phyloP scores from a whole-genome alignment of 2,888 invertebrate species.

The Platycnemis pennipes region DNA sequence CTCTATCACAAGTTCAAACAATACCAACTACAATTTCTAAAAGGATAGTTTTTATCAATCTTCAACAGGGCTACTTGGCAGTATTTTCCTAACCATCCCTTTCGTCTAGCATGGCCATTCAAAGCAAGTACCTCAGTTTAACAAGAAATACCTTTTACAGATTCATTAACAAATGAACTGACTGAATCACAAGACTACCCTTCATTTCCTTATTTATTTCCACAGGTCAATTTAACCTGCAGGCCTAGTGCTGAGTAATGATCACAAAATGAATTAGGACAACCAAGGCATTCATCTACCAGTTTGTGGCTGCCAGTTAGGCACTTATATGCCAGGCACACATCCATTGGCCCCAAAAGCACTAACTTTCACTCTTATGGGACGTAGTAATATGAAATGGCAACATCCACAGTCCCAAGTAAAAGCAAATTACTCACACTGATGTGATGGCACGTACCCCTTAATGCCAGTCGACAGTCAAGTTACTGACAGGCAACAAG shows the following conservation, averaged over 20 bases:
- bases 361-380: background rate
- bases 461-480: background rate
- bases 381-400: slow-evolving; percentile 25
- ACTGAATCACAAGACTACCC: background rate
- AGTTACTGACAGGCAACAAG: slow-evolving; percentile 24
- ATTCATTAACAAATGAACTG: slow-evolving; percentile 21
- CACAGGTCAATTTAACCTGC: background rate
- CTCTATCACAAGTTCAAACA: slow-evolving; percentile 42
- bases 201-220: background rate
- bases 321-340: slow-evolving; percentile 65
- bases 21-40: slow-evolving; percentile 28
- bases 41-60: background rate
- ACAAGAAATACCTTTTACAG: background rate
- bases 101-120: slow-evolving; percentile 20
- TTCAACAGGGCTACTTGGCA: background rate
- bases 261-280: slow-evolving; percentile 1
- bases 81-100: slow-evolving; percentile 42
- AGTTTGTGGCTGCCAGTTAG: slow-evolving; percentile 53
- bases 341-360: slow-evolving; percentile 66
- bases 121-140: background rate
- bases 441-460: background rate
- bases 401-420: background rate
- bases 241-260: slow-evolving; percentile 14
- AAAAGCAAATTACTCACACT: background rate
- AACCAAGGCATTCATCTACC: slow-evolving; percentile 50